Base-by-base conservation (phyloP, 2,888 invertebrate genomes). In the Iphiclides podalirius region DNA sequence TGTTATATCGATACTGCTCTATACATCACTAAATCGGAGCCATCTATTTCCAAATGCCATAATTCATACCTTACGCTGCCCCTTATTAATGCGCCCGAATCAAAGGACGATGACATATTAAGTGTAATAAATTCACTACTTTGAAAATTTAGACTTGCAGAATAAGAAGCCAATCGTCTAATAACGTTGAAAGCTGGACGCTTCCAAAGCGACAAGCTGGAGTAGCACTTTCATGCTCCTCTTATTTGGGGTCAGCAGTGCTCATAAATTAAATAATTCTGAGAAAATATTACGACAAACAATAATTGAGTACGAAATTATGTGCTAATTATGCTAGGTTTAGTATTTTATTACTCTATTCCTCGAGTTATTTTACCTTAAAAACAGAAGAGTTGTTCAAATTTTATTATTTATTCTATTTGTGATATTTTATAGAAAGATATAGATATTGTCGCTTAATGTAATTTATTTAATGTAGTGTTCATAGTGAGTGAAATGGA, bases 21-120 rank as follows among this genome's bases (percentile, higher is more conserved):
- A n/a, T 16, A 28, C 53, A 41, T 41, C 49, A 46, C 53, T 47
- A 41, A 34, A 46, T 36, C 55, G 31, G 56, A 34, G 31, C 41
- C 52, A 60, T 67, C 65, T 70, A 70, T 72, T 71, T 71, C 60
- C 63, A 70, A 59, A 47, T 53, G 52, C 55, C 54, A 66, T 76
- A 75, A 72, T 61, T 77, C 75, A 75, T 61, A 58, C 53, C 47
- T 53, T 53, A 38, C 60, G 52, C 53, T 45, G 58, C 57, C 60
- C 63, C 68, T 74, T 71, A 76, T 74, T 75, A 78, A 72, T 70
- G 72, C 65, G 62, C 62, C 63, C 53, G 67, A 72, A 75, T 79
- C 75, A 78, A 79, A 78, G 75, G 54, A 63, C 72, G 79, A 77
- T 70, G 78, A 79, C 78, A 75, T 70, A 77, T 79, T 76, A 75